Percentiles rank a stretch among this genome's conserved stretches.
phyloP scores from a whole-genome alignment of 2,797 vertebrate genomes.

The Microhierax caerulescens region DNA sequence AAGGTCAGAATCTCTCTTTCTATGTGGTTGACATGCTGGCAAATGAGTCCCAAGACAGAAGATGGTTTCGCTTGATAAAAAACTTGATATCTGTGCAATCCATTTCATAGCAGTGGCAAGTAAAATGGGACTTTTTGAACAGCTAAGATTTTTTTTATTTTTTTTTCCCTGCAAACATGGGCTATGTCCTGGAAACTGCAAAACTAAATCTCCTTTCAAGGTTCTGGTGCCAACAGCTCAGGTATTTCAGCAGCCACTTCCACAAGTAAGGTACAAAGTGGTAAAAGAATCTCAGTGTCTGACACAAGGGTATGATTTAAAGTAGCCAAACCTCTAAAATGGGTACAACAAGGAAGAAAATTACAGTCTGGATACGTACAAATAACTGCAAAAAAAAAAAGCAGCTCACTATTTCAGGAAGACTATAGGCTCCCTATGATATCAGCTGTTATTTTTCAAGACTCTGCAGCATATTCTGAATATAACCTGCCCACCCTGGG shows the following conservation, averaged over 20 bases:
- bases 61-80: not conserved
- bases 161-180: not conserved
- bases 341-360: not conserved
- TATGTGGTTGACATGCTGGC: not conserved
- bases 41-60: not conserved
- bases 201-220: not conserved
- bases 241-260: not conserved
- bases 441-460: not conserved
- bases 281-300: not conserved
- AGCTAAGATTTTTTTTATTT: not conserved
- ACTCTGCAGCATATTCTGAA: not conserved
- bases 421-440: not conserved
- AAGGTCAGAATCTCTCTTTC: not conserved
- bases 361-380: accelerated
- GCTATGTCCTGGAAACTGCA: not conserved
- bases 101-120: not conserved
- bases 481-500: not conserved
- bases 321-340: not conserved
- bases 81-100: not conserved
- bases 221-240: not conserved
- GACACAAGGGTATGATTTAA: not conserved
- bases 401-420: not conserved
- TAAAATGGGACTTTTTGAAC: not conserved
- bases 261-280: not conserved
- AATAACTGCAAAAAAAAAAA: not conserved